phyloP scores from a whole-genome alignment of 1,140 invertebrate species.

The Drosophila dunni region DNA sequence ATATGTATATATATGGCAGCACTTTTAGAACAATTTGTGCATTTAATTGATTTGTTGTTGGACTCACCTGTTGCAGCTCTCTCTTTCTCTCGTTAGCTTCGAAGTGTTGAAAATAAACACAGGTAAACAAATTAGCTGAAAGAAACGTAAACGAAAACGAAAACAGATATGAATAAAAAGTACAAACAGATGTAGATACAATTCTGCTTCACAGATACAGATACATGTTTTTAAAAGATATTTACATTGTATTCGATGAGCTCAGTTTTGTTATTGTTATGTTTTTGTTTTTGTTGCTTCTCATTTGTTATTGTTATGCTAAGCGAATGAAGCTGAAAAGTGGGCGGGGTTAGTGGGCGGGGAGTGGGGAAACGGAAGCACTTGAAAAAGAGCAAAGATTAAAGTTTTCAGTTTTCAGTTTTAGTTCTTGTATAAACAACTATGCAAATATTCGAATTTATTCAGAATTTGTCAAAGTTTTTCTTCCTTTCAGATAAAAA shows the following conservation, averaged over 20 bases:
- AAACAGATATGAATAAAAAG: conserved; percentile 43
- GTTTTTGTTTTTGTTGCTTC: conserved; percentile 46
- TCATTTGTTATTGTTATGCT: conserved; percentile 57
- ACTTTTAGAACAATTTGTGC: conserved; percentile 22
- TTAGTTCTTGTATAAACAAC: conserved; percentile 10
- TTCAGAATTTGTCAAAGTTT: conserved; percentile 41
- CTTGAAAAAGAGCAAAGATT: conserved; percentile 34
- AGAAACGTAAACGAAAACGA: conserved; percentile 35
- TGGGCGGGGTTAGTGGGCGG: not conserved
- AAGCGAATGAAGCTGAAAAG: not conserved
- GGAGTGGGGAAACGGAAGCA: conserved; percentile 41
- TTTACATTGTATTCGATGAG: conserved; percentile 67
- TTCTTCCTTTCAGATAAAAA: conserved; percentile 22
- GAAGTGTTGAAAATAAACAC: conserved; percentile 67
- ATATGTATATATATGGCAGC: conserved; percentile 22
- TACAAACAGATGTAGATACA: conserved; percentile 63
- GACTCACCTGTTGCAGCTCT: conserved; percentile 44
- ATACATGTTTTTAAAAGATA: conserved; percentile 34
- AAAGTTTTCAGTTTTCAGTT: conserved; percentile 3
- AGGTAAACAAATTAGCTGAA: conserved; percentile 75
- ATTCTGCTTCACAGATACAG: conserved; percentile 10
- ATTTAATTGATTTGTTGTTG: conserved; percentile 59
- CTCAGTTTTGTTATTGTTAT: conserved; percentile 68
- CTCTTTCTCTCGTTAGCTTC: not conserved
- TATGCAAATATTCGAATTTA: conserved; percentile 58